Evolutionary conservation across 2,888 invertebrate species (phyloP).

Genomic region (Drosophila pegasa): DNA sequence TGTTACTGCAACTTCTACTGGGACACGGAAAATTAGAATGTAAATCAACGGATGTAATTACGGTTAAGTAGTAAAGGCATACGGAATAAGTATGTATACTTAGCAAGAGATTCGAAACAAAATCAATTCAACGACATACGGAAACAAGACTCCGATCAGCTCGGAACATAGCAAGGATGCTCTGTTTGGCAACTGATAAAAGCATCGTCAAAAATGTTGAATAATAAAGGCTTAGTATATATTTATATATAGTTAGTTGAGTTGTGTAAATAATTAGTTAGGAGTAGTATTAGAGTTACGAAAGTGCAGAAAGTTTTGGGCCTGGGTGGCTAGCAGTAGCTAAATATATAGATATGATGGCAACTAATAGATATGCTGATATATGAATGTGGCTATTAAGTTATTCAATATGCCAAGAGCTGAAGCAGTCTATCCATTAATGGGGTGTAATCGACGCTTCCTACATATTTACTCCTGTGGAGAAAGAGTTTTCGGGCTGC

Average conservation of each 20-base stretch:
- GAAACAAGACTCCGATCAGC: slow-evolving; percentile 43
- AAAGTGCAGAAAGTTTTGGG: slow-evolving; percentile 57
- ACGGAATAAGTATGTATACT: slow-evolving; percentile 32
- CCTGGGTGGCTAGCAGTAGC: slow-evolving; percentile 21
- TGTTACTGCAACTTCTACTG: slow-evolving; percentile 74
- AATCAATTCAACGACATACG: slow-evolving; percentile 54
- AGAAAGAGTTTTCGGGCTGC: not conserved
- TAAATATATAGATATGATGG: slow-evolving; percentile 18
- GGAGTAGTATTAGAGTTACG: slow-evolving; percentile 31
- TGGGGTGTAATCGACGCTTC: not conserved
- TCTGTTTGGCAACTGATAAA: slow-evolving; percentile 37
- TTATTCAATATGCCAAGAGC: not conserved
- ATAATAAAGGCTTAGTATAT: slow-evolving; percentile 15
- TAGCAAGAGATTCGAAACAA: slow-evolving; percentile 49
- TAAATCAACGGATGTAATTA: slow-evolving; percentile 37
- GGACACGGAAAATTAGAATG: slow-evolving; percentile 52
- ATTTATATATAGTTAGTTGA: slow-evolving; percentile 26
- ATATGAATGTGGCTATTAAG: not conserved
- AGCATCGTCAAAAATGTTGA: slow-evolving; percentile 22
- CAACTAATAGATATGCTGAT: slow-evolving; percentile 1
- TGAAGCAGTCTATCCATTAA: not conserved
- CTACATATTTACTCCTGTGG: not conserved
- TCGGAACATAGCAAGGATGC: slow-evolving; percentile 22
- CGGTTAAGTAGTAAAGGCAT: slow-evolving; percentile 58
- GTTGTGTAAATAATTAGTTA: slow-evolving; percentile 21